These are phyloP conservation scores for Heteromyza rotundicornis DNA, from an alignment of 2,888 invertebrate species.

Conservation along the genomic window DNA sequence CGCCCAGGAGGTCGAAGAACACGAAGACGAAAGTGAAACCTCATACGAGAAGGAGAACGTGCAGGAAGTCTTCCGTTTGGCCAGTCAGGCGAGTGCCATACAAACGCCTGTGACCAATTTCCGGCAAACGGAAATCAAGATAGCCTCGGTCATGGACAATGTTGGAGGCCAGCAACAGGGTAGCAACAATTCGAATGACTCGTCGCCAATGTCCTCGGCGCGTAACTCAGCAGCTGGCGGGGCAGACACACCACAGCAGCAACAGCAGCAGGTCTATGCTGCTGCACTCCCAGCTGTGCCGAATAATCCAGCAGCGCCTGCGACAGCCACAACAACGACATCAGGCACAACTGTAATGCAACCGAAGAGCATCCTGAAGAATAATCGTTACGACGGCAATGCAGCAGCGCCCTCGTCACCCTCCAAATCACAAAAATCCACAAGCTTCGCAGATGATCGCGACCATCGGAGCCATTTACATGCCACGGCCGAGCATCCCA, in stretches of 20 bases:
- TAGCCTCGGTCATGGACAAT: constrained; percentile 40
- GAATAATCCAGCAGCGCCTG: neutral
- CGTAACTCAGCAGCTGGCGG: constrained; percentile 40
- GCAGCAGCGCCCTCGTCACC: constrained; percentile 57
- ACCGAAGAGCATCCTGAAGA: constrained; percentile 62
- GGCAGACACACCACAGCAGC: constrained; percentile 20
- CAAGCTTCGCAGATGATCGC: constrained; percentile 61
- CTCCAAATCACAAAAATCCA: constrained; percentile 60
- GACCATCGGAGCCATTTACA: no score
- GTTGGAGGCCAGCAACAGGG: constrained; percentile 10
- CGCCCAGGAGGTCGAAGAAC: constrained; percentile 78
- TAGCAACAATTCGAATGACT: neutral
- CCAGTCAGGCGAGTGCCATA: constrained; percentile 62
- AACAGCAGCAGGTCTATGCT: constrained; percentile 15
- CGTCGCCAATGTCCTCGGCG: constrained; percentile 48
- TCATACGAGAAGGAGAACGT: constrained; percentile 61
- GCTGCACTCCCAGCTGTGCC: no score
- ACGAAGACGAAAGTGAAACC: constrained; percentile 71
- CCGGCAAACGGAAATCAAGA: constrained; percentile 59
- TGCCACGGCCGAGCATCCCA: constrained; percentile 53
- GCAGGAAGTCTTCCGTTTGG: constrained; percentile 65
- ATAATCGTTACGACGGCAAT: constrained; percentile 55
- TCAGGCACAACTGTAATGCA: constrained; percentile 41
- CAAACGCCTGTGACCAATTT: constrained; percentile 62
- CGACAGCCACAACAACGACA: constrained; percentile 26